Evolutionary conservation across 2,888 invertebrate genomes (phyloP), one percentile per base, ranked within the genome.

Genomic region (Melanotus villosus): DNA sequence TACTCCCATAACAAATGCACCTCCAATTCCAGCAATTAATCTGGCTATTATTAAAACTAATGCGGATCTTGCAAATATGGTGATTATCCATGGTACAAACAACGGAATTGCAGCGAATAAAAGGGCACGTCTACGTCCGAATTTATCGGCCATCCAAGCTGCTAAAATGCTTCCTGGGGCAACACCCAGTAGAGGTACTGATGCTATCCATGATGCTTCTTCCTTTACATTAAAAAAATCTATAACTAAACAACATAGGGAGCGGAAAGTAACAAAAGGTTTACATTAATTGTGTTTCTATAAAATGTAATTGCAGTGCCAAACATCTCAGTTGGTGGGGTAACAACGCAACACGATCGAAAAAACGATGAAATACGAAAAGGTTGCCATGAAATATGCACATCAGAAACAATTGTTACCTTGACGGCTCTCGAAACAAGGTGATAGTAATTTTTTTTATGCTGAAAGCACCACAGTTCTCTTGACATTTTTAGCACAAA

Each of bases 61-160:
- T 0, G 89, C 67, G 2, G 73, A 65, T 47, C 69, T 71, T 4
- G 75, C 73, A 41, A 76, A 76, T 4, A 69, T 58, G 18, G 84
- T 59, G 0, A 84, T 78, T 1, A 77, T 70, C 87, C 89, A 89
- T 75, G 89, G 88, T 72, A 88, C 63, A 30, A 87, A 81, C n/a
- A 87, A 85, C 0, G 90, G 88, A 7, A 86, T 72, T 0, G 88
- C 85, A 0, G 88, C 85, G 2, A 85, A 75, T 45, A 88, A 80
- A 1, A 90, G 81, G 1, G 89, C 87, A 3, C 83, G 84, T 30
- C 88, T 88, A 0, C 90, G 86, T 1, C 91, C 91, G 0, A 86
- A 80, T 52, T 84, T 84, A 77, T 90, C 89, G 74, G 88, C 88
- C 21, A 89, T 79, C 45, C 87, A 81, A 47, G 89, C 89, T 0